These are phyloP conservation scores for Netelia virgata DNA, from an alignment of 2,888 invertebrate species.

Conservation along the genomic window DNA sequence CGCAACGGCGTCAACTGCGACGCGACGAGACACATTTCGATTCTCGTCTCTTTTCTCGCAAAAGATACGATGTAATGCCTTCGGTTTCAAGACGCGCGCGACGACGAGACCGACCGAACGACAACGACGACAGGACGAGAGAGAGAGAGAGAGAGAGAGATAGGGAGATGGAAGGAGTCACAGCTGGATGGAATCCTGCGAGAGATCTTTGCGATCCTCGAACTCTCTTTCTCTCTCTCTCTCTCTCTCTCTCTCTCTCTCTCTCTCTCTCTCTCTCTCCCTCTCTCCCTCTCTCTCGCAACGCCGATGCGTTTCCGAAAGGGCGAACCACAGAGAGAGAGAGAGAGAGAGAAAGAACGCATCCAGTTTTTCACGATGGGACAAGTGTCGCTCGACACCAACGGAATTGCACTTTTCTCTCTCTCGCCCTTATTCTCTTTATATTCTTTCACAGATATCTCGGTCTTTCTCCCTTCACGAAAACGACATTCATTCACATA, in stretches of 20 bases:
- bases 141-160: too few relatives aligned
- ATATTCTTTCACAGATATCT: constrained; percentile 14
- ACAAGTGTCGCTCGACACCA: constrained; percentile 83
- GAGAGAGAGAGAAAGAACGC: constrained; percentile 66
- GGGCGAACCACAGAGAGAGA: constrained; percentile 57
- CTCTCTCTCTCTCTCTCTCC: constrained; percentile 5
- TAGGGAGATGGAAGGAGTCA: constrained; percentile 15
- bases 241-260: constrained; percentile 9
- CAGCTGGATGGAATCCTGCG: constrained; percentile 63
- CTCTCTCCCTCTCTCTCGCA: constrained; percentile 11
- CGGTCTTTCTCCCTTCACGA: constrained; percentile 72
- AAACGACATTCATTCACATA: constrained; percentile 73
- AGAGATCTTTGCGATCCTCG: constrained; percentile 20
- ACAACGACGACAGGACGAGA: constrained; percentile 24
- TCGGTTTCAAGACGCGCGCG: not conserved
- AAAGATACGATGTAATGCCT: constrained; percentile 51
- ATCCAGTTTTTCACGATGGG: constrained; percentile 83
- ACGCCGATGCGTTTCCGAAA: constrained; percentile 55
- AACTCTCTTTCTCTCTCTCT: not conserved
- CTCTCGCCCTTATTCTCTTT: constrained; percentile 33
- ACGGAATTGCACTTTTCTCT: constrained; percentile 65
- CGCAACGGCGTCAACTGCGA: constrained; percentile 63
- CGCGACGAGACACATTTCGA: constrained; percentile 34
- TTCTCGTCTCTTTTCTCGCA: constrained; percentile 39
- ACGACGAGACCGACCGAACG: constrained; percentile 2